Conservation (phyloP, 2,888 invertebrate species). For the Melanophora roralis region DNA sequence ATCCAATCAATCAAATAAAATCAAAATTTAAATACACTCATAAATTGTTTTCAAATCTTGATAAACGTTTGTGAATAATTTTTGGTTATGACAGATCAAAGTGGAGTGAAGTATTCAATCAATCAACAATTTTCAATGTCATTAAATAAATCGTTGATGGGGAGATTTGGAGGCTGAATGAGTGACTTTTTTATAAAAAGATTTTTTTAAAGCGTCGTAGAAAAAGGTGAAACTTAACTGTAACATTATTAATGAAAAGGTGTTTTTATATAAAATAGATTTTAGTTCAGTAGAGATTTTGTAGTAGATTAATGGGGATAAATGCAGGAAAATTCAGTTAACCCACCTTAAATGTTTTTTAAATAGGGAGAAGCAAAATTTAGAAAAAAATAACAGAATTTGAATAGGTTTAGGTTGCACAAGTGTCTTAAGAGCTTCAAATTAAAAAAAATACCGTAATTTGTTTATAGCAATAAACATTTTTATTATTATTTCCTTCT, state of each 20-base stretch:
- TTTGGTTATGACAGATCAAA: slow-evolving; percentile 39
- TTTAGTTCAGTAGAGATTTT: background rate
- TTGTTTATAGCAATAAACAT: too few relatives aligned
- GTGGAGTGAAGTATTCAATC: slow-evolving; percentile 48
- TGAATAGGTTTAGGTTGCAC: too few relatives aligned
- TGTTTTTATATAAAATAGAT: background rate
- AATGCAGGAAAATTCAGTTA: too few relatives aligned
- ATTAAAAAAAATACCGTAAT: too few relatives aligned
- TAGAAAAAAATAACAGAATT: too few relatives aligned
- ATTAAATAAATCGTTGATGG: background rate
- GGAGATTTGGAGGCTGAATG: background rate
- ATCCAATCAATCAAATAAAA: slow-evolving; percentile 61
- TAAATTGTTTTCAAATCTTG: slow-evolving; percentile 55
- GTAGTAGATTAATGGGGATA: background rate
- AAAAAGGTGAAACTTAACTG: background rate
- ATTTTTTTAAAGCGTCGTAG: background rate
- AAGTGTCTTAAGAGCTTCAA: too few relatives aligned
- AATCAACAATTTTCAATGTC: slow-evolving; percentile 42
- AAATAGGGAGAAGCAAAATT: too few relatives aligned
- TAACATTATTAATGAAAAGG: background rate
- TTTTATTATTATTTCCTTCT: too few relatives aligned
- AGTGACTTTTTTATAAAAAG: slow-evolving; percentile 16
- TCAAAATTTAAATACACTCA: slow-evolving; percentile 58
- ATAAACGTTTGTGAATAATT: slow-evolving; percentile 56
- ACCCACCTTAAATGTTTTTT: too few relatives aligned